Base-by-base conservation (phyloP, 2,888 invertebrate species). In the Diplazon laetatorius region DNA sequence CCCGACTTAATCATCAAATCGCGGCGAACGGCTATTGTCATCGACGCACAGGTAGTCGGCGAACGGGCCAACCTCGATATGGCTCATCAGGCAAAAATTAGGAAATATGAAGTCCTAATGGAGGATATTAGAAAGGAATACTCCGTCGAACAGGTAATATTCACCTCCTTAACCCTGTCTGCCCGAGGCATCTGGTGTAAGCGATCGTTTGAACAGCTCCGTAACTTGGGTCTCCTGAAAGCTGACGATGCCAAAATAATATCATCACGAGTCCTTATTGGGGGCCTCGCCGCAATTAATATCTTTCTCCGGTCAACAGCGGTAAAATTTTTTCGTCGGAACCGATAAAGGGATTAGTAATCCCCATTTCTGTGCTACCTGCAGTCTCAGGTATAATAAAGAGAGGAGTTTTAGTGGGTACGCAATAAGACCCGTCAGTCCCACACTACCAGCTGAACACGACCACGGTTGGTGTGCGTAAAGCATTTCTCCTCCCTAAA, bases 1-100 rank as follows among this genome's bases (percentile, higher is more conserved):
- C 89, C 87, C 0, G 89, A 90, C 59, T 79, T 87, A 3, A 80
- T 88, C 0, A 86, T 86, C 2, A 46, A 9, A 0, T 84, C 55
- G 44, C 84, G 71, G 6, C 83, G 73, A 3, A 14, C 20, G 9
- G 86, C 85, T 0, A 82, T 86, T 14, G n/a, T n/a, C n/a, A n/a
- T n/a, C n/a, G n/a, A n/a, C n/a, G n/a, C n/a, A n/a, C n/a, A n/a
- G n/a, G n/a, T 62, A 0, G 18, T 80, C 87, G 5, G 76, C 10
- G 80, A 82, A 8, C 76, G 81, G 1, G 74, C 62, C 4, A 87
- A 89, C 48, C 76, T 85, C 69, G 48, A 20, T 0, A 20, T 1
- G 4, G 30, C 16, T 8, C 50, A 50, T 10, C 80, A 81, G 2
- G 70, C 44, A 6, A 88, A 90, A 55, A 78, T 85, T 73, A 57